Percentiles rank a stretch among this genome's conserved stretches.
phyloP scores from a whole-genome alignment of 2,797 vertebrate genomes.

The Orientallactaga sibirica region DNA sequence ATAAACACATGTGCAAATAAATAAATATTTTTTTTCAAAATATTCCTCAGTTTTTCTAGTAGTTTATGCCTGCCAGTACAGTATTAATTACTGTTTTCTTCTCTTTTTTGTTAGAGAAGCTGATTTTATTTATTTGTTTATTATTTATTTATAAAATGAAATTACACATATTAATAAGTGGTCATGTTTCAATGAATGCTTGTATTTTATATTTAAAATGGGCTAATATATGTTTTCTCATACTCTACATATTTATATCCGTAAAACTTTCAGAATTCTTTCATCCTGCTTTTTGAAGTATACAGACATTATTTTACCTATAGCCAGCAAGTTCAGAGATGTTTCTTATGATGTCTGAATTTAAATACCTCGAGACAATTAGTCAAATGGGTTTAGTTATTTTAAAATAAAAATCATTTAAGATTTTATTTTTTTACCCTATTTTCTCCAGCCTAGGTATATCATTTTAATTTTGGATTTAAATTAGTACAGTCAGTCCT shows the following conservation, averaged over 20 bases:
- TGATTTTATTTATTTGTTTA: neutral
- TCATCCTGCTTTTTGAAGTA: neutral
- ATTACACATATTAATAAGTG: too few species aligned
- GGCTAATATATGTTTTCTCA: neutral
- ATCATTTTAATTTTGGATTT: constrained; percentile 4
- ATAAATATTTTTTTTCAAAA: too few species aligned
- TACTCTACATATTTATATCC: neutral
- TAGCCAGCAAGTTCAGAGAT: neutral
- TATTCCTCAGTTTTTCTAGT: too few species aligned
- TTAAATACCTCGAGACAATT: neutral
- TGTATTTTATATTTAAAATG: neutral
- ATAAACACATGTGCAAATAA: too few species aligned
- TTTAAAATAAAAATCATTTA: neutral
- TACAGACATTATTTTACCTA: neutral
- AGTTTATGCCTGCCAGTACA: too few species aligned
- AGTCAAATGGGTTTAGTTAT: neutral
- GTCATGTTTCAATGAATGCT: neutral
- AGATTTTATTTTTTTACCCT: neutral
- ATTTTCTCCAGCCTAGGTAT: neutral
- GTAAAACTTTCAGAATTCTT: neutral
- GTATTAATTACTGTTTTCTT: too few species aligned
- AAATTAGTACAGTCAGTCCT: constrained; percentile 2
- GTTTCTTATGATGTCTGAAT: neutral
- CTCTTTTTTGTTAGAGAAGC: neutral
- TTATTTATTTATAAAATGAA: too few species aligned